Conservation (phyloP, 2,888 invertebrate genomes). For the Cataglyphis altisquamis region DNA sequence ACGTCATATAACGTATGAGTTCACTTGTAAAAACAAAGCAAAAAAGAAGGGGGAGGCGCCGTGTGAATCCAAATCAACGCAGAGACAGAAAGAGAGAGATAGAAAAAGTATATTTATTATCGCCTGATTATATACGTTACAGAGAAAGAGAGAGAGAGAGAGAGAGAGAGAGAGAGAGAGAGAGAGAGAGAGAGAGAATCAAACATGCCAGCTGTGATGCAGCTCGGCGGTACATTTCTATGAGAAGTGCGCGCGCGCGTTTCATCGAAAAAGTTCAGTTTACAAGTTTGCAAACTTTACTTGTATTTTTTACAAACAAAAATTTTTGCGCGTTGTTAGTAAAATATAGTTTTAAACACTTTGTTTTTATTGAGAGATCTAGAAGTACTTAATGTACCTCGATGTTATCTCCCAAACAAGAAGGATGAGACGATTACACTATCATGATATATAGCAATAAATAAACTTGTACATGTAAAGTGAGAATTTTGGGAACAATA, state of each 20-base stretch:
- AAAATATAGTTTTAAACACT: neutral
- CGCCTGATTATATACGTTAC: constrained; percentile 69
- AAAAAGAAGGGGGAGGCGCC: constrained; percentile 40
- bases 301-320: neutral
- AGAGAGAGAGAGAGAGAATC: constrained; percentile 67
- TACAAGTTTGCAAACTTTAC: neutral
- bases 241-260: constrained; percentile 27
- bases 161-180: neutral
- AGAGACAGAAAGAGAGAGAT: constrained; percentile 45
- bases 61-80: constrained; percentile 71
- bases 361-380: neutral
- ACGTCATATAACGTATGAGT: constrained; percentile 61
- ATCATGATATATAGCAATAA: neutral
- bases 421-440: neutral
- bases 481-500: neutral
- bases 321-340: neutral
- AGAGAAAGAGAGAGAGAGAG: constrained; percentile 9
- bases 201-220: constrained; percentile 73
- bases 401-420: neutral
- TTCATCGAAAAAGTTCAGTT: constrained; percentile 1
- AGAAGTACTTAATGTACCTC: neutral
- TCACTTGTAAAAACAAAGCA: constrained; percentile 71
- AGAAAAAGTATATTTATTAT: constrained; percentile 72
- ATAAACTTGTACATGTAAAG: neutral
- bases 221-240: constrained; percentile 58